Conservation (phyloP, 2,113 vertebrate genomes). For the Andinoacara biseriatus region DNA sequence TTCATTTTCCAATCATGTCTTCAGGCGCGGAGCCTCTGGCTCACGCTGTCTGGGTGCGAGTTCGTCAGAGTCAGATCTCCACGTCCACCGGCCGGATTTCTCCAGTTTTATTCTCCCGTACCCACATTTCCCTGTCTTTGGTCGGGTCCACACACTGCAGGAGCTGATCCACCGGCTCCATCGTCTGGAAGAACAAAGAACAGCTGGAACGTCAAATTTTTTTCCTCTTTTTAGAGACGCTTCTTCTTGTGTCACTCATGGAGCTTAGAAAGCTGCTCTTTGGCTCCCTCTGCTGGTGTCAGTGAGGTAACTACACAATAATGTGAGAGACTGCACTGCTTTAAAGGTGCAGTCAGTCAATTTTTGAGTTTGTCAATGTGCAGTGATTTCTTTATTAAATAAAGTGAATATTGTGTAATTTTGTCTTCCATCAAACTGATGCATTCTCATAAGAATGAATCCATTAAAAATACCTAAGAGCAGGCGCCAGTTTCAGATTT, state of each 20-base stretch:
- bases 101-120: constrained; percentile 94
- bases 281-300: constrained; percentile 12
- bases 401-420: too few species aligned
- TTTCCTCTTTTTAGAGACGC: background rate
- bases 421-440: too few species aligned
- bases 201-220: background rate
- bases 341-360: background rate
- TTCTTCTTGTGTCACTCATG: background rate
- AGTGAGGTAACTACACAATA: background rate
- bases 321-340: background rate
- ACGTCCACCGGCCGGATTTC: constrained; percentile 93
- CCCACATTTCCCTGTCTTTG: constrained; percentile 96
- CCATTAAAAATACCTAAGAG: too few species aligned
- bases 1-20: constrained; percentile 8
- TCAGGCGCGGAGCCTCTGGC: background rate
- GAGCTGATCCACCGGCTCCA: constrained; percentile 96
- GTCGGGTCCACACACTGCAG: constrained; percentile 92
- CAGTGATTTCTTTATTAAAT: too few species aligned
- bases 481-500: too few species aligned
- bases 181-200: constrained; percentile 82
- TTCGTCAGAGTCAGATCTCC: constrained; percentile 85
- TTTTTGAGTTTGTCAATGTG: too few species aligned
- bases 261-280: background rate
- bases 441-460: too few species aligned
- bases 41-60: background rate